Percentiles rank a stretch among this genome's conserved stretches.
Conservation (phyloP, 2,113 vertebrate species). For the Onychostoma macrolepis region DNA sequence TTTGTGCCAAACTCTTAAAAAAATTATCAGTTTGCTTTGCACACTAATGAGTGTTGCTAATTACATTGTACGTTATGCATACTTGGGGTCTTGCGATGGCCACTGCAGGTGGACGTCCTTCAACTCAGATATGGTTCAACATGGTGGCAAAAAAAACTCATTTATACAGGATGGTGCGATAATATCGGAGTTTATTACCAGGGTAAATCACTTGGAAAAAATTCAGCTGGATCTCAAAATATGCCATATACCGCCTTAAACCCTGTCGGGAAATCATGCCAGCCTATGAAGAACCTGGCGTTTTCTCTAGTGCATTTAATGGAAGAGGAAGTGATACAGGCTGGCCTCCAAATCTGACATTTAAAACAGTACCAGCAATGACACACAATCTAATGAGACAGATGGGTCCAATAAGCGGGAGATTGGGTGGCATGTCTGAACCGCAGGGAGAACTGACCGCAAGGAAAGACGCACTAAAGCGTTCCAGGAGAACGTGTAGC, state of each 20-base stretch:
- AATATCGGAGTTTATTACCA: conserved; percentile 37
- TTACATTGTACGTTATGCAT: no score
- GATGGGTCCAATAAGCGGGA: conserved; percentile 17
- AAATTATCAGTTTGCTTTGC: no score
- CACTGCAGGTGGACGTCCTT: background rate
- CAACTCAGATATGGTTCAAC: background rate
- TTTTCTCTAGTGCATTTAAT: conserved; percentile 32
- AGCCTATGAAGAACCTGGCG: conserved; percentile 21
- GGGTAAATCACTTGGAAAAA: conserved; percentile 12
- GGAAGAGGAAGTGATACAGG: conserved; percentile 45
- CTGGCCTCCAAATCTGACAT: conserved; percentile 36
- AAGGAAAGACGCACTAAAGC: background rate
- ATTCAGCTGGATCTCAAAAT: background rate
- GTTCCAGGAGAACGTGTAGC: conserved; percentile 10
- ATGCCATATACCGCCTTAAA: background rate
- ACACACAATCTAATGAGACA: conserved; percentile 29
- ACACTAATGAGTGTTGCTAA: no score
- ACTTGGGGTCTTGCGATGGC: background rate
- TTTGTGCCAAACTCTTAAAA: no score
- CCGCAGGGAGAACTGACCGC: background rate
- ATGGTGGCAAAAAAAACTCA: background rate
- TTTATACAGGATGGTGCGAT: conserved; percentile 22
- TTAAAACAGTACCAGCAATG: conserved; percentile 29
- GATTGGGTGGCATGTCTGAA: conserved; percentile 46
- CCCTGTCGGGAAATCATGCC: background rate